Evolutionary conservation across 2,113 vertebrate species (phyloP).

Genomic region (Callopanchax toddi): DNA sequence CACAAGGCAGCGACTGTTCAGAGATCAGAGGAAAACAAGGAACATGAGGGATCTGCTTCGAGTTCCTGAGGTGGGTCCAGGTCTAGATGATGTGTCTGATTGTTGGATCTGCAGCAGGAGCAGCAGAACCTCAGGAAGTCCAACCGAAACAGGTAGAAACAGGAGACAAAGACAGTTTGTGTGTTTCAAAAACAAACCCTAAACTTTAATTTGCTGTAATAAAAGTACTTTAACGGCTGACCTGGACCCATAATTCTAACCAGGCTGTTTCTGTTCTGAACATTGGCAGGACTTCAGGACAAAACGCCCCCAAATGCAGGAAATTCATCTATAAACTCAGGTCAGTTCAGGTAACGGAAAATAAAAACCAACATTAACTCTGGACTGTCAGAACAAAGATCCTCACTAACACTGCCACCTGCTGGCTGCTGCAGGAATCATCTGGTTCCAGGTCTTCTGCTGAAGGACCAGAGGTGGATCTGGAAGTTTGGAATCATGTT

Average conservation of each 20-base stretch:
- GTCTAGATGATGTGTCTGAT: not conserved
- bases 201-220: no score
- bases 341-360: not conserved
- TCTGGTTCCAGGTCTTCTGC: no score
- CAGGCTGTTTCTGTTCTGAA: no score
- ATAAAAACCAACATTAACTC: not conserved
- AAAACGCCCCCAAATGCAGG: conserved; percentile 1
- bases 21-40: not conserved
- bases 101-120: not conserved
- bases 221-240: not conserved
- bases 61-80: no score
- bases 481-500: no score
- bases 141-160: conserved; percentile 37
- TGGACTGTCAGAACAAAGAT: no score
- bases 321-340: not conserved
- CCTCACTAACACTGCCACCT: conserved; percentile 67
- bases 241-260: no score
- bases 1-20: conserved; percentile 12
- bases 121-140: conserved; percentile 18
- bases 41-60: not conserved
- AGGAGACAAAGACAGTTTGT: conserved; percentile 2
- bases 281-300: no score
- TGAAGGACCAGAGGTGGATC: no score
- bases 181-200: not conserved
- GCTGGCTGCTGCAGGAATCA: conserved; percentile 42